phyloP scores from a whole-genome alignment of 2,888 invertebrate species.

The Cistogaster globosa region DNA sequence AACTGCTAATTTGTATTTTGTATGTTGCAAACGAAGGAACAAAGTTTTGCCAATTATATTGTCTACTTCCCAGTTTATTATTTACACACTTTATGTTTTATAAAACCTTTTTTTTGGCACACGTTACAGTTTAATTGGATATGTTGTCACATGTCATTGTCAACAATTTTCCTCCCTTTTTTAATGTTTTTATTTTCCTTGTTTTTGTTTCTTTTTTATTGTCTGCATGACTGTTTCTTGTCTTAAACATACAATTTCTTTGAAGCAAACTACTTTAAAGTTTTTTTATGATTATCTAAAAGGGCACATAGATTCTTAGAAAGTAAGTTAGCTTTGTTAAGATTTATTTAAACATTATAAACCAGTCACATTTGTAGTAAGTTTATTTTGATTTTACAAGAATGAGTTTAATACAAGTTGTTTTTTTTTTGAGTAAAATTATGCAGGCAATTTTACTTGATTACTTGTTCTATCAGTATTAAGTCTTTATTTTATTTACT shows the following conservation, averaged over 20 bases:
- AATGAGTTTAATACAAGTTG: neutral
- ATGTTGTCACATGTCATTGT: conserved; percentile 53
- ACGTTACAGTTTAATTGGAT: conserved; percentile 21
- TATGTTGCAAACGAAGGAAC: too few relatives aligned
- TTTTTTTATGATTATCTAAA: conserved; percentile 11
- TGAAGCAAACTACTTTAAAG: neutral
- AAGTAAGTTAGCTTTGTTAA: neutral
- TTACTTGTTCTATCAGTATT: too few relatives aligned
- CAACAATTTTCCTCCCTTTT: conserved; percentile 13
- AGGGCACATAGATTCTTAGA: neutral
- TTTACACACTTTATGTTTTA: neutral
- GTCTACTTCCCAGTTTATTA: neutral
- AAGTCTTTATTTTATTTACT: too few relatives aligned
- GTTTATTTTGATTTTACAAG: neutral
- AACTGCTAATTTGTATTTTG: too few relatives aligned
- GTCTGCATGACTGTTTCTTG: too few relatives aligned
- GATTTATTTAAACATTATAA: neutral
- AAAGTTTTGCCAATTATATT: too few relatives aligned
- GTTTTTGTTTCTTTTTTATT: too few relatives aligned
- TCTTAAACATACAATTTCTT: neutral
- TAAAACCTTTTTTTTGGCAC: neutral
- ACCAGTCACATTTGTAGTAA: neutral
- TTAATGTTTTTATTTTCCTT: neutral
- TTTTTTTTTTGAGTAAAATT: too few relatives aligned
- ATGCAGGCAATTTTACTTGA: too few relatives aligned